phyloP scores from a whole-genome alignment of 2,888 invertebrate genomes.

The Cyrtodaria siliqua region DNA sequence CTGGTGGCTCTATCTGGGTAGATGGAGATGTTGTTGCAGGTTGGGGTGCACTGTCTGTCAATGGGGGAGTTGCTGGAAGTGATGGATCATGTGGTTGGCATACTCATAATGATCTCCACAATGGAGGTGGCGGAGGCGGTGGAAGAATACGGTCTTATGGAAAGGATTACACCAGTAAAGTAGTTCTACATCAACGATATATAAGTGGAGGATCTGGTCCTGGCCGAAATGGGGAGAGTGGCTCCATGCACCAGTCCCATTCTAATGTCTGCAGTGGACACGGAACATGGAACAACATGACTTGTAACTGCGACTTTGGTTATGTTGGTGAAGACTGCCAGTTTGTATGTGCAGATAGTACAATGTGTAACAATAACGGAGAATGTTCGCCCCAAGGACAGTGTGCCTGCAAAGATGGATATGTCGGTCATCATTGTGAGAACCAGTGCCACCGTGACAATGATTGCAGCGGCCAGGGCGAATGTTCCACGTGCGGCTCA shows the following conservation, averaged over 20 bases:
- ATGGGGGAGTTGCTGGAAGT: conserved; percentile 61
- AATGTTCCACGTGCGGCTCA: conserved; percentile 68
- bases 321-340: conserved; percentile 75
- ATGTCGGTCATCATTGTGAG: conserved; percentile 72
- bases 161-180: conserved; percentile 60
- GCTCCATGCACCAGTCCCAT: conserved; percentile 46
- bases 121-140: conserved; percentile 77
- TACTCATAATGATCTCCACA: conserved; percentile 22
- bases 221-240: conserved; percentile 42
- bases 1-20: conserved; percentile 76
- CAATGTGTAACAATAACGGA: conserved; percentile 69
- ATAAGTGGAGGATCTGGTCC: conserved; percentile 54
- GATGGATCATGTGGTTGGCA: conserved; percentile 15
- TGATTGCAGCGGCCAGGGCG: conserved; percentile 71
- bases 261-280: conserved; percentile 67
- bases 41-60: conserved; percentile 67
- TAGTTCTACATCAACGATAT: conserved; percentile 56
- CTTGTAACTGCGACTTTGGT: conserved; percentile 67
- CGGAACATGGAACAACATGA: conserved; percentile 50
- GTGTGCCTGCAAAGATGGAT: conserved; percentile 72
- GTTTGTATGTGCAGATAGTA: conserved; percentile 58
- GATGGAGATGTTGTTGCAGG: conserved; percentile 73
- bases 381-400: conserved; percentile 64
- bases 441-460: conserved; percentile 62
- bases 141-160: conserved; percentile 70